These are phyloP conservation scores for Chrysopilus asiliformis DNA, from an alignment of 2,888 invertebrate genomes.

Conservation along the genomic window DNA sequence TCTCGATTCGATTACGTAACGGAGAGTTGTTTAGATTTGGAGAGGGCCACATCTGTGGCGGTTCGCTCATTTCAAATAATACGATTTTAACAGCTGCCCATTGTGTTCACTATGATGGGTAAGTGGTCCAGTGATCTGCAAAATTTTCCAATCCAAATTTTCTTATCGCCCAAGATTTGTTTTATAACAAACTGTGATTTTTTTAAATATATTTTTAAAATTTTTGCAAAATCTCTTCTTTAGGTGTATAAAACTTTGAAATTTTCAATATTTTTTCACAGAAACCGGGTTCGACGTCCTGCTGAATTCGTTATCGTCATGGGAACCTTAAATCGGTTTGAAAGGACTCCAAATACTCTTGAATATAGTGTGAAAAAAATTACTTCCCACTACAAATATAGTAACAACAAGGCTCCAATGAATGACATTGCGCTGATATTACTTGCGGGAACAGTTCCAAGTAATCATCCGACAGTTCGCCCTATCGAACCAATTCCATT, in stretches of 20 bases:
- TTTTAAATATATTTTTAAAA: too few species aligned
- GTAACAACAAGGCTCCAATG: constrained; percentile 19
- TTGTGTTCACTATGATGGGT: too few species aligned
- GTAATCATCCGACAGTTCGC: constrained; percentile 23
- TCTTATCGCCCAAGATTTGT: too few species aligned
- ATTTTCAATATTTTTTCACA: too few species aligned
- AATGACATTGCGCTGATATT: constrained; percentile 27
- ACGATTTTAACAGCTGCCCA: constrained; percentile 15
- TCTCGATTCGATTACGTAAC: constrained; percentile 23
- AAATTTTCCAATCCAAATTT: too few species aligned
- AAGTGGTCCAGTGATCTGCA: too few species aligned
- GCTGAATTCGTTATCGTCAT: constrained; percentile 24
- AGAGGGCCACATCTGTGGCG: constrained; percentile 14
- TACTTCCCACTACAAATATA: constrained; percentile 14
- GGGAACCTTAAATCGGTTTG: constrained; percentile 29
- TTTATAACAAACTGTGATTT: too few species aligned
- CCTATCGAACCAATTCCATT: constrained; percentile 21
- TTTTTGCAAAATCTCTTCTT: too few species aligned
- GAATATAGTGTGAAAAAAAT: constrained; percentile 20
- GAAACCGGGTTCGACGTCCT: too few species aligned
- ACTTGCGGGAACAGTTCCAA: constrained; percentile 24
- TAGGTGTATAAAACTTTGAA: too few species aligned
- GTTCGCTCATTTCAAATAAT: constrained; percentile 10
- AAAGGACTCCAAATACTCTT: constrained; percentile 21
- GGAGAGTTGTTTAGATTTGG: constrained; percentile 11